phyloP scores from a whole-genome alignment of 2,888 invertebrate genomes.

The Caenorhabditis macrosperma region DNA sequence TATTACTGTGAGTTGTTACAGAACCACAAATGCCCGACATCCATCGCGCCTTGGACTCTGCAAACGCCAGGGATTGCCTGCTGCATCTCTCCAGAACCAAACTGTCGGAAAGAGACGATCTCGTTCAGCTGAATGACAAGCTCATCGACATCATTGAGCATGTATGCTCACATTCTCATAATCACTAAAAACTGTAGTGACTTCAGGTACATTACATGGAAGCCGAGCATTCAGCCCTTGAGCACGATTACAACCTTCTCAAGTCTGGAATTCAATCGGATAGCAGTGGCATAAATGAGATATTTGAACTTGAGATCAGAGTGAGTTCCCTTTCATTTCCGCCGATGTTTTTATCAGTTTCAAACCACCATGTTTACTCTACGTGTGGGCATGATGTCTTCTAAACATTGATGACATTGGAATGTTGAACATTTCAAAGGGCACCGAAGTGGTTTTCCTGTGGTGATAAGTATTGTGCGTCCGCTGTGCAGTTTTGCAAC shows the following conservation, averaged over 20 bases:
- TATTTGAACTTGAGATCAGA: slow-evolving; percentile 37
- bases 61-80: slow-evolving; percentile 41
- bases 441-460: slow-evolving; percentile 16
- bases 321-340: slow-evolving; percentile 13
- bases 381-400: slow-evolving; percentile 20
- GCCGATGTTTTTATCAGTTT: slow-evolving; percentile 5
- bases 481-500: slow-evolving; percentile 6
- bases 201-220: slow-evolving; percentile 50
- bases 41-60: slow-evolving; percentile 21
- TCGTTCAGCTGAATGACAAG: slow-evolving; percentile 48
- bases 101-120: slow-evolving; percentile 29
- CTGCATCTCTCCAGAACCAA: slow-evolving; percentile 18
- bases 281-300: slow-evolving; percentile 34
- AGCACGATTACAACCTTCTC: slow-evolving; percentile 47
- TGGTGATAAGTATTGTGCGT: slow-evolving; percentile 26
- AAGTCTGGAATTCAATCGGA: slow-evolving; percentile 42
- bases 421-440: slow-evolving; percentile 27
- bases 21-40: slow-evolving; percentile 5
- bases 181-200: neutral
- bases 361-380: slow-evolving; percentile 22
- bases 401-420: slow-evolving; percentile 4
- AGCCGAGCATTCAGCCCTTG: slow-evolving; percentile 42
- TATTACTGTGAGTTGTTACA: no score
- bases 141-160: slow-evolving; percentile 51
- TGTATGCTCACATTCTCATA: slow-evolving; percentile 20